Percentiles rank a stretch among this genome's conserved stretches.
phyloP scores from a whole-genome alignment of 2,113 vertebrate species.

The Spheniscus mendiculus region DNA sequence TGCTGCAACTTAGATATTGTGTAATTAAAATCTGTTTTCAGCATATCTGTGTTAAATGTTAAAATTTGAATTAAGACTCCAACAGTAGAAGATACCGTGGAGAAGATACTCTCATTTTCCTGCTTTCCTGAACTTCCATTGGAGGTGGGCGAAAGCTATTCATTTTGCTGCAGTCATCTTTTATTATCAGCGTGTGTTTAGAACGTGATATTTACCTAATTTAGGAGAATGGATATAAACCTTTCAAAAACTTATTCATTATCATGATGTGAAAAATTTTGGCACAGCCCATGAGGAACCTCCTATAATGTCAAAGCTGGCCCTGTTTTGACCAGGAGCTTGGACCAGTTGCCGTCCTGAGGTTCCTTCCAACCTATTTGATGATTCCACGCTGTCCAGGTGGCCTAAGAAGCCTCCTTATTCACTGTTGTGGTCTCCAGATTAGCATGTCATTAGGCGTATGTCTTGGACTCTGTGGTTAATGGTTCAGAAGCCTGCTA shows the following conservation, averaged over 20 bases:
- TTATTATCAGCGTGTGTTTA: background rate
- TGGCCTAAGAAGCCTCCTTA: background rate
- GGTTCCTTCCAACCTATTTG: background rate
- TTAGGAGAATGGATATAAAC: background rate
- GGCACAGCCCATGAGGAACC: background rate
- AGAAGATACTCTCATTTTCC: background rate
- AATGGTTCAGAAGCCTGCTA: background rate
- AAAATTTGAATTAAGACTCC: background rate
- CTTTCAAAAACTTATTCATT: background rate
- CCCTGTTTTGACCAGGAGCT: background rate
- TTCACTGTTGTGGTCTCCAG: background rate
- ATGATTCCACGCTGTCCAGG: background rate
- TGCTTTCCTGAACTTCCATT: background rate
- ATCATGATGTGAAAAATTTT: background rate
- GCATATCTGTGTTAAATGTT: background rate
- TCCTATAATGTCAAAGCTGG: background rate
- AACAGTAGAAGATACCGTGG: background rate
- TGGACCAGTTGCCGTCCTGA: no score
- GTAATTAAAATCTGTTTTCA: background rate
- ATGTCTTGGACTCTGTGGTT: background rate
- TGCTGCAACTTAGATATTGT: background rate
- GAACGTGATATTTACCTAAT: background rate
- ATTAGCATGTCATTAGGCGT: rapidly evolving
- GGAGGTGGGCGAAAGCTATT: background rate
- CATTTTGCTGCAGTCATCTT: background rate